phyloP scores from a whole-genome alignment of 2,888 invertebrate species.

The Amaurobius ferox region DNA sequence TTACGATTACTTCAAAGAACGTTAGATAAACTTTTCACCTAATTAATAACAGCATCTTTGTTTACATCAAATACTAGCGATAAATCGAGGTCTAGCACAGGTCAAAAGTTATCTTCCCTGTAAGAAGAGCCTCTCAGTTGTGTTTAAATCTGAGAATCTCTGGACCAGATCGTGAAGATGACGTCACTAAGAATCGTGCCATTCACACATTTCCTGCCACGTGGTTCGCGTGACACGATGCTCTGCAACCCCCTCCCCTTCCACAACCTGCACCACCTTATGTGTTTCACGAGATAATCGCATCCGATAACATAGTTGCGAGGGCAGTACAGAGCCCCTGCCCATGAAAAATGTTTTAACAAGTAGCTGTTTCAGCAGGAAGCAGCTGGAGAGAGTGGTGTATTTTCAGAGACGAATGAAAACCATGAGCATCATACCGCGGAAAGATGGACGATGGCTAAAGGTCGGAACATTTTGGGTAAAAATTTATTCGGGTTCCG shows the following conservation, averaged over 20 bases:
- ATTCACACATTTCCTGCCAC: slow-evolving; percentile 2
- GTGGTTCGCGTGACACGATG: background rate
- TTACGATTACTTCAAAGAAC: too few species aligned
- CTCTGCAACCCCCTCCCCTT: background rate
- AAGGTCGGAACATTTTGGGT: too few species aligned
- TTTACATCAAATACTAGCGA: background rate
- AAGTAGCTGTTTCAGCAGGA: background rate
- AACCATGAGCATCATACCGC: too few species aligned
- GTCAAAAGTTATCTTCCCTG: background rate
- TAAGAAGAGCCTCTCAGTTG: too few species aligned
- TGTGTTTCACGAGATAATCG: background rate
- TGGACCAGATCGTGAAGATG: background rate
- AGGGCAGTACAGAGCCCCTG: background rate
- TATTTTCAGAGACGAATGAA: background rate
- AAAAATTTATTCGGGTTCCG: too few species aligned
- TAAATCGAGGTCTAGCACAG: background rate
- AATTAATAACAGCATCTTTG: background rate
- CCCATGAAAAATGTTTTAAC: background rate
- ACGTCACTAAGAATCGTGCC: background rate
- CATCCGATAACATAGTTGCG: background rate
- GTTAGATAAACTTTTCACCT: too few species aligned
- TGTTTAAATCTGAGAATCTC: too few species aligned
- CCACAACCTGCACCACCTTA: background rate
- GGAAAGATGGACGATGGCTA: too few species aligned
- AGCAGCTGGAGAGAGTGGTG: background rate